Percentiles rank a stretch among this genome's conserved stretches.
Evolutionary conservation across 2,888 invertebrate species (phyloP).

Genomic region (Kryphioiulus occultus): DNA sequence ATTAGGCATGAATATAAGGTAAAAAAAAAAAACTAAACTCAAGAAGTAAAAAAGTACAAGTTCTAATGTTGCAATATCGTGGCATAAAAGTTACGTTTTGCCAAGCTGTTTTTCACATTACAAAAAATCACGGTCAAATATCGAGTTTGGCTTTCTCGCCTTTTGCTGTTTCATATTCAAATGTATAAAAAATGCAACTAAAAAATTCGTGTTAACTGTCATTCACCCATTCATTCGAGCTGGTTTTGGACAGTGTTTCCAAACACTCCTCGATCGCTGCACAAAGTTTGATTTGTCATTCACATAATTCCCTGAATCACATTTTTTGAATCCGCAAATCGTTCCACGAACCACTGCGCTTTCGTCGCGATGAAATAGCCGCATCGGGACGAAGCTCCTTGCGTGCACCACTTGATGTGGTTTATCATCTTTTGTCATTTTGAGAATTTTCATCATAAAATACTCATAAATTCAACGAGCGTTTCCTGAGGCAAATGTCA

Average conservation of each 20-base stretch:
- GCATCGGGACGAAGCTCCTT: neutral
- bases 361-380: neutral
- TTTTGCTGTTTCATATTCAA: neutral
- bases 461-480: constrained; percentile 17
- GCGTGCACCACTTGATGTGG: neutral
- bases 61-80: neutral
- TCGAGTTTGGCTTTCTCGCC: neutral
- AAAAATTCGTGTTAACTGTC: neutral
- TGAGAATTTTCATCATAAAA: constrained; percentile 14
- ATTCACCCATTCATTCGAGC: neutral
- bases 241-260: neutral
- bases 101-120: neutral
- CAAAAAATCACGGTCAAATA: constrained; percentile 1
- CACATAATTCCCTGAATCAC: constrained; percentile 14
- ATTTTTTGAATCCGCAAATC: constrained; percentile 8
- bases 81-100: neutral
- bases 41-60: neutral
- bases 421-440: neutral
- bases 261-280: neutral
- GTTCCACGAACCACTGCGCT: neutral
- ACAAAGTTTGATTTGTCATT: constrained; percentile 27
- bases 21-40: neutral
- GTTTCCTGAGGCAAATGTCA: constrained; percentile 34
- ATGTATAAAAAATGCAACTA: neutral
- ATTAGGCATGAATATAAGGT: constrained; percentile 18